phyloP scores from a whole-genome alignment of 2,113 vertebrate genomes.

The Phoxinus phoxinus region DNA sequence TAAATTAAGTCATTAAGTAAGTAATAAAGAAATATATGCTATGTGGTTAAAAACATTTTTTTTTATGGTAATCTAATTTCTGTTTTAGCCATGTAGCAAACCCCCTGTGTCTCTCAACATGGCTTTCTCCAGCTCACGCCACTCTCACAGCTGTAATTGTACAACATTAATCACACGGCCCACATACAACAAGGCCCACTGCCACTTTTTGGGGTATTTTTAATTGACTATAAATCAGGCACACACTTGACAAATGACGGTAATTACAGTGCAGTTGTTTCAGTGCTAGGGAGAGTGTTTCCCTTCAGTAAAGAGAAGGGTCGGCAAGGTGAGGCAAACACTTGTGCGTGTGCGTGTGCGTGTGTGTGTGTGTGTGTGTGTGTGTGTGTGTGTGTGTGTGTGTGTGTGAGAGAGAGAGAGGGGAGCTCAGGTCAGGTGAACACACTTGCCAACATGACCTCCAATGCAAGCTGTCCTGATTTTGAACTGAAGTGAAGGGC shows the following conservation, averaged over 20 bases:
- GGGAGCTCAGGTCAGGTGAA: neutral
- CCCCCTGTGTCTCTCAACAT: constrained; percentile 24
- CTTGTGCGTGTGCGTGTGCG: constrained; percentile 41
- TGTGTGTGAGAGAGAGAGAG: constrained; percentile 17
- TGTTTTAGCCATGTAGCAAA: constrained; percentile 30
- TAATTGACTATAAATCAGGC: constrained; percentile 94
- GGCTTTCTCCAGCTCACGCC: constrained; percentile 67
- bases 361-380: constrained; percentile 50
- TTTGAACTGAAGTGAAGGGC: neutral
- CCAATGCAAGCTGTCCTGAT: neutral
- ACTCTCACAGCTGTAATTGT: constrained; percentile 70
- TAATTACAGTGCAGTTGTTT: constrained; percentile 85
- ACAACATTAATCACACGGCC: constrained; percentile 83
- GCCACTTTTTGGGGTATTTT: constrained; percentile 81
- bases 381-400: constrained; percentile 45
- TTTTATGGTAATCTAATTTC: neutral
- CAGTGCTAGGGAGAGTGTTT: constrained; percentile 52
- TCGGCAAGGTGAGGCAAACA: constrained; percentile 13
- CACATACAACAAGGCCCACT: constrained; percentile 72
- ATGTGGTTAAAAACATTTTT: neutral
- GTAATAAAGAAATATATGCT: too few relatives aligned
- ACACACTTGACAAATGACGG: constrained; percentile 88
- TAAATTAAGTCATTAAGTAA: too few relatives aligned
- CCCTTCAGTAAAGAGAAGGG: constrained; percentile 26
- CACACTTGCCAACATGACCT: neutral